Conservation (phyloP, 2,888 invertebrate species). For the Tetropium fuscum region DNA sequence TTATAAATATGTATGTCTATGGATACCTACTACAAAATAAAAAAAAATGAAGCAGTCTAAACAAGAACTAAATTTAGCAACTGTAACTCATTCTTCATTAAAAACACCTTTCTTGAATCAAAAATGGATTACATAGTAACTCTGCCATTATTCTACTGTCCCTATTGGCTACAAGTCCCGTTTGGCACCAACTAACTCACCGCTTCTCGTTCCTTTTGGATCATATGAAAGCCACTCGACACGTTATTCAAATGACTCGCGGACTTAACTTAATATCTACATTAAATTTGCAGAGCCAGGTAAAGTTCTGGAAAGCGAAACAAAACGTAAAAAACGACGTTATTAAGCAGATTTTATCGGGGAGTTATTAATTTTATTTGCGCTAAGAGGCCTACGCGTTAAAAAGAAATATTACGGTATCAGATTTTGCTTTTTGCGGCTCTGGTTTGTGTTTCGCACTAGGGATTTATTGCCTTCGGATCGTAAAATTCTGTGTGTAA, state of each 20-base stretch:
- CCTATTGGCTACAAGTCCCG: too few species aligned
- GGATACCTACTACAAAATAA: too few species aligned
- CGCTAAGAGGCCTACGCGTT: constrained; percentile 43
- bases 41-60: too few species aligned
- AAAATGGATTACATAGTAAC: too few species aligned
- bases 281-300: constrained; percentile 38
- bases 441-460: constrained; percentile 34
- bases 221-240: constrained; percentile 2
- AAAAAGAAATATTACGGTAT: constrained; percentile 47
- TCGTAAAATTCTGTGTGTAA: constrained; percentile 35
- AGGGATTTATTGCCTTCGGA: constrained; percentile 38
- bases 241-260: constrained; percentile 30
- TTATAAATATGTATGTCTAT: too few species aligned
- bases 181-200: too few species aligned
- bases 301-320: constrained; percentile 28
- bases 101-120: too few species aligned
- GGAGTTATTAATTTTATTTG: constrained; percentile 46
- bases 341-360: constrained; percentile 44
- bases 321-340: constrained; percentile 36
- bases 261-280: constrained; percentile 38
- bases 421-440: constrained; percentile 48
- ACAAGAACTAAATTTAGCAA: too few species aligned
- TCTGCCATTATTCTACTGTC: too few species aligned
- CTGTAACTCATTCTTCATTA: too few species aligned
- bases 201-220: background rate